Percentiles rank a stretch among this genome's conserved stretches.
phyloP scores from a whole-genome alignment of 2,888 invertebrate species.

The Cerceris rybyensis region DNA sequence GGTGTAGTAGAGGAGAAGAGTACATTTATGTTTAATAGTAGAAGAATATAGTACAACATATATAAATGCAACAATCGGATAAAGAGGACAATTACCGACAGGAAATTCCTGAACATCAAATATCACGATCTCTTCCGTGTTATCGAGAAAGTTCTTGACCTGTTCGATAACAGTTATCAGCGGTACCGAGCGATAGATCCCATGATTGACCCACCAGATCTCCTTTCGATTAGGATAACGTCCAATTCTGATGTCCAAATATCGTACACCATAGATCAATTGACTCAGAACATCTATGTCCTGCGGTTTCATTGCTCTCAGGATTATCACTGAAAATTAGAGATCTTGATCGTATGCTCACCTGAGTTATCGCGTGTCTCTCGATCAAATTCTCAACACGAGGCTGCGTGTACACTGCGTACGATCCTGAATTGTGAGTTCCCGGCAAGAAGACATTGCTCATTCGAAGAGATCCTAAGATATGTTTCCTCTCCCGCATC shows the following conservation, averaged over 20 bases:
- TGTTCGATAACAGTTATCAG: constrained; percentile 83
- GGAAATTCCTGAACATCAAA: constrained; percentile 85
- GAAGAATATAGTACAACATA: not conserved
- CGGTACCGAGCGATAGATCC: constrained; percentile 82
- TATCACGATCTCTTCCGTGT: constrained; percentile 85
- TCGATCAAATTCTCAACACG: constrained; percentile 78
- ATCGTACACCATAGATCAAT: constrained; percentile 85
- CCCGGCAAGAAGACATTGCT: constrained; percentile 87
- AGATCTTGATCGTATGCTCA: constrained; percentile 48
- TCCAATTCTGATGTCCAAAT: constrained; percentile 85
- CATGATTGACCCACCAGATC: constrained; percentile 84
- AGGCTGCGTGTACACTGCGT: constrained; percentile 72
- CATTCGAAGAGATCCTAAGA: constrained; percentile 82
- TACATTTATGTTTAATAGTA: too few relatives aligned
- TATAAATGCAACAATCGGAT: not conserved
- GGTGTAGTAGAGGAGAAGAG: too few relatives aligned
- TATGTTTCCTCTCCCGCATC: constrained; percentile 83
- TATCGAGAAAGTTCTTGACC: constrained; percentile 83
- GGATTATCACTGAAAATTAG: not conserved
- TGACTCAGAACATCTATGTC: constrained; percentile 85
- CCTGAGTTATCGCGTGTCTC: constrained; percentile 83
- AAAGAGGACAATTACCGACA: constrained; percentile 79
- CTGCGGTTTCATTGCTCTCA: constrained; percentile 67
- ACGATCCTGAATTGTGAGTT: constrained; percentile 88
- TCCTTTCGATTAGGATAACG: constrained; percentile 80